Evolutionary conservation across 2,888 invertebrate species (phyloP).

Genomic region (Ennomos fuscantarius): DNA sequence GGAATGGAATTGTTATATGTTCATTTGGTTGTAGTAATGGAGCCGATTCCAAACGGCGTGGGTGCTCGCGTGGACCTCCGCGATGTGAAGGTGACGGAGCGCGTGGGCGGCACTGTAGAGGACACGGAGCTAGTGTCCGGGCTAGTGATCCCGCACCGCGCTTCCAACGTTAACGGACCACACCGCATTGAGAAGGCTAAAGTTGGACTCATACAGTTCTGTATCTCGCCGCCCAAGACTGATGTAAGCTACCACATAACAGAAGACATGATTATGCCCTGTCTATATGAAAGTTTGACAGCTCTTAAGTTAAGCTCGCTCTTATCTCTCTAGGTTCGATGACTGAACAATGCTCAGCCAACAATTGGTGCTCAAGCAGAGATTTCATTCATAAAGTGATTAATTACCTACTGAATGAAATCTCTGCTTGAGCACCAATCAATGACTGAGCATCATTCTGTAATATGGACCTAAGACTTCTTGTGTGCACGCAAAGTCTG

Average conservation of each 20-base stretch:
- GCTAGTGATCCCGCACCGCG: conserved; percentile 96
- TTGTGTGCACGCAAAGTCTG: too few species aligned
- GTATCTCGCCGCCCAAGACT: conserved; percentile 99
- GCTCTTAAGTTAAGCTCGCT: too few species aligned
- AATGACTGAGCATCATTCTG: too few species aligned
- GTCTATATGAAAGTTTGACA: too few species aligned
- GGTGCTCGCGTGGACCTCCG: conserved; percentile 94
- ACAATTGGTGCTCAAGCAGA: too few species aligned
- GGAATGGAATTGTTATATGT: background rate
- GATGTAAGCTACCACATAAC: conserved; percentile 88
- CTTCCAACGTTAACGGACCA: conserved; percentile 96
- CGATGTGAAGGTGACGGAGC: conserved; percentile 98
- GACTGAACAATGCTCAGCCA: too few species aligned
- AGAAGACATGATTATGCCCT: too few species aligned
- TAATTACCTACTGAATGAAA: too few species aligned
- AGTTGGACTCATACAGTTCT: conserved; percentile 99
- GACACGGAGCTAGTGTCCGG: conserved; percentile 98
- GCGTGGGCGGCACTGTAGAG: conserved; percentile 98
- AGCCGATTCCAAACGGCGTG: conserved; percentile 82
- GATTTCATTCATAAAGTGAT: too few species aligned
- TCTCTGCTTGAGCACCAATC: too few species aligned
- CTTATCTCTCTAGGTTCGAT: too few species aligned
- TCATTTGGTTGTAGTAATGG: conserved; percentile 67
- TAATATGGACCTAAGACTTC: too few species aligned
- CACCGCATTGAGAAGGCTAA: conserved; percentile 98